Conservation (phyloP, 2,113 vertebrate species). For the Bubo blakistoni region DNA sequence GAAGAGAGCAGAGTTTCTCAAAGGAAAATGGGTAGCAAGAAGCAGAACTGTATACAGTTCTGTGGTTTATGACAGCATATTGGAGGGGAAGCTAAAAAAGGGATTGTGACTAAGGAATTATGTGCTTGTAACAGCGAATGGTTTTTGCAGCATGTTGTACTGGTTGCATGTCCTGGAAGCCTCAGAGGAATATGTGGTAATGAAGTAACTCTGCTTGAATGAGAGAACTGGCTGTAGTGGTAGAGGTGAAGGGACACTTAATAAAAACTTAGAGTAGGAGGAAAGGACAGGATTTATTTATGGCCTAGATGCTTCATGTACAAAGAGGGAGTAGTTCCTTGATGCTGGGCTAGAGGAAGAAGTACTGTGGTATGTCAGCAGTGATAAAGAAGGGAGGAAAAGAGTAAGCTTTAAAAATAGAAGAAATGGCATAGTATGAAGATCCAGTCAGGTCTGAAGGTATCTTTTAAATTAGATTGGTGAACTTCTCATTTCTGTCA, state of each 20-base stretch:
- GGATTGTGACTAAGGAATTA: not conserved
- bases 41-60: not conserved
- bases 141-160: not conserved
- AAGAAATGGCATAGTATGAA: not conserved
- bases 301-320: not conserved
- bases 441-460: not conserved
- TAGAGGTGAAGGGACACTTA: not conserved
- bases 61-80: not conserved
- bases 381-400: not conserved
- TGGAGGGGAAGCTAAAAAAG: not conserved
- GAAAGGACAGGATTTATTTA: not conserved
- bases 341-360: not conserved
- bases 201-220: not conserved
- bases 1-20: not conserved
- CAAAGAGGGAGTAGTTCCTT: not conserved
- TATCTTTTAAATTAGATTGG: not conserved
- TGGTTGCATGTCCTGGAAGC: not conserved
- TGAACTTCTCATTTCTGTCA: not conserved
- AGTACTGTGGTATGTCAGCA: not conserved
- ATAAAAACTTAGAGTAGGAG: not conserved
- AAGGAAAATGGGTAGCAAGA: not conserved
- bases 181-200: not conserved
- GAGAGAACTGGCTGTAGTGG: not conserved
- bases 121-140: not conserved
- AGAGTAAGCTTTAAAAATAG: not conserved